Conservation (phyloP, 1,140 invertebrate species). For the Drosophila melanogaster region DNA sequence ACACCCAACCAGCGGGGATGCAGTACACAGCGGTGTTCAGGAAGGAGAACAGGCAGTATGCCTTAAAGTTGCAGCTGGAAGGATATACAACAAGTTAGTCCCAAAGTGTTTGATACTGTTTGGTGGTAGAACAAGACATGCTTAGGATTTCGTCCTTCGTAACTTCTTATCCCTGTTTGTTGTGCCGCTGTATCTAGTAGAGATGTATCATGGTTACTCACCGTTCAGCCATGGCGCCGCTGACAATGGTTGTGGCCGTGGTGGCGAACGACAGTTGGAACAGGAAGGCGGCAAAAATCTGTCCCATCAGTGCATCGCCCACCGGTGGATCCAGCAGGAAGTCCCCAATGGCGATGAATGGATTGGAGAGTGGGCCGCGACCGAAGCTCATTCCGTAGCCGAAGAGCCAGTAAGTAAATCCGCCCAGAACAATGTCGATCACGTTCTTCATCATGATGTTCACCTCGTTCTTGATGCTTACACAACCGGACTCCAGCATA, state of each 20-base stretch:
- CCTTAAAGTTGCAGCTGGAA: constrained; percentile 90
- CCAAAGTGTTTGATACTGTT: no score
- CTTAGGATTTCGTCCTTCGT: no score
- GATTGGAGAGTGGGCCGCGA: constrained; percentile 88
- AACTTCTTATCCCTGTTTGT: no score
- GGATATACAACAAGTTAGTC: no score
- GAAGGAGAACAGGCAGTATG: constrained; percentile 95
- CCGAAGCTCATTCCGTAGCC: constrained; percentile 97
- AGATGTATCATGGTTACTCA: constrained; percentile 68
- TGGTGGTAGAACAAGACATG: no score
- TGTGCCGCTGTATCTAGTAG: no score
- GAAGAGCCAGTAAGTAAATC: constrained; percentile 95
- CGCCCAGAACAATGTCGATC: constrained; percentile 95
- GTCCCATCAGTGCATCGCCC: constrained; percentile 90
- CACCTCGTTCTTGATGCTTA: constrained; percentile 96
- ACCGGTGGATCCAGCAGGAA: constrained; percentile 89
- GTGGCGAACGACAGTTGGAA: constrained; percentile 96
- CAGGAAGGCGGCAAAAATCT: constrained; percentile 92
- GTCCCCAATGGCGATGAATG: constrained; percentile 90
- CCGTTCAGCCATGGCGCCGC: constrained; percentile 95
- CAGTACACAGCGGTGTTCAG: constrained; percentile 96
- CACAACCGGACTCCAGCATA: constrained; percentile 95
- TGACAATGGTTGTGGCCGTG: constrained; percentile 95
- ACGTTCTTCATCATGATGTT: constrained; percentile 99
- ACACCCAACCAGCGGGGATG: constrained; percentile 90